Conservation (phyloP, 2,888 invertebrate species). For the Seira sanloemensis region DNA sequence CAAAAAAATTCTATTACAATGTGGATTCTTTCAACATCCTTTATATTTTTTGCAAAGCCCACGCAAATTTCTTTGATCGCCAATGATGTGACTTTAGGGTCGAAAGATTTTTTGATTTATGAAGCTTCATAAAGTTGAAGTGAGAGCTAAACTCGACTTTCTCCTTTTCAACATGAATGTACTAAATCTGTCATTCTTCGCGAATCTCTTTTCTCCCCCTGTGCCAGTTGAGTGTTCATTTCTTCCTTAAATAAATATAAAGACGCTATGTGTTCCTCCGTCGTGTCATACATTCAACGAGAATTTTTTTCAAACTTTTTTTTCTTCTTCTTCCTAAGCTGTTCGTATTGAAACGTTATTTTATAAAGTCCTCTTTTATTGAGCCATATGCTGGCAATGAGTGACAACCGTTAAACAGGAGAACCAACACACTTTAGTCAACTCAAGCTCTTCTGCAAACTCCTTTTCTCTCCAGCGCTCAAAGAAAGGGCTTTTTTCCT, state of each 20-base stretch:
- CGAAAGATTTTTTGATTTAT: conserved; percentile 63
- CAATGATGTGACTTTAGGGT: conserved; percentile 50
- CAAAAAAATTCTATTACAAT: conserved; percentile 45
- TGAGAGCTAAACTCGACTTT: background rate
- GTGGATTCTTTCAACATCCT: background rate
- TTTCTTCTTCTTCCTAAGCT: background rate
- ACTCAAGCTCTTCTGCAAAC: background rate
- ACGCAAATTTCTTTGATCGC: conserved; percentile 54
- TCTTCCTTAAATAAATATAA: background rate
- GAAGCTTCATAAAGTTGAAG: conserved; percentile 37
- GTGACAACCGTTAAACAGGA: conserved; percentile 52
- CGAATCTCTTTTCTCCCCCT: too few relatives aligned
- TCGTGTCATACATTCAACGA: too few relatives aligned
- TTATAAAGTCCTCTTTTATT: conserved; percentile 34
- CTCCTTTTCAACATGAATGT: background rate
- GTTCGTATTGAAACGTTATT: too few relatives aligned
- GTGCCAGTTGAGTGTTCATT: background rate
- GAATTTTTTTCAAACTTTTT: too few relatives aligned
- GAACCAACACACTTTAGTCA: conserved; percentile 9
- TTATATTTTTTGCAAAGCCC: conserved; percentile 22
- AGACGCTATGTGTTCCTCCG: too few relatives aligned
- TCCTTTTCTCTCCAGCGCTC: background rate
- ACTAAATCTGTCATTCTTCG: background rate
- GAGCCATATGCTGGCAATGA: conserved; percentile 42
- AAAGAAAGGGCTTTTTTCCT: background rate